Evolutionary conservation across 2,888 invertebrate genomes (phyloP).

Genomic region (Folsomia manolachei): DNA sequence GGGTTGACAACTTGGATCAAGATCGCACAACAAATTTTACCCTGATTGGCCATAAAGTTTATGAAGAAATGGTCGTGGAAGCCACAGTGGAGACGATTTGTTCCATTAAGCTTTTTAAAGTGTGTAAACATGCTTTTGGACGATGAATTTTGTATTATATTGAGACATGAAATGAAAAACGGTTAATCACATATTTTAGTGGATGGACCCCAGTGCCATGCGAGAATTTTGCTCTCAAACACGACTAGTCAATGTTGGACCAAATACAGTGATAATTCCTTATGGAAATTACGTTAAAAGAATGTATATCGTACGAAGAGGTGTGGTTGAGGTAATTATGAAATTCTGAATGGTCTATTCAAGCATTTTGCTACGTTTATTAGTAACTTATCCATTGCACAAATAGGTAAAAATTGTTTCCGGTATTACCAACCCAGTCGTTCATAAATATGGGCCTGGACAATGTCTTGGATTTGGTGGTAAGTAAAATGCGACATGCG

Average conservation of each 20-base stretch:
- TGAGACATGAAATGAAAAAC: background rate
- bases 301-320: constrained; percentile 35
- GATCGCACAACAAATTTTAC: background rate
- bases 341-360: no score
- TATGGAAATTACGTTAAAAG: constrained; percentile 25
- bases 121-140: background rate
- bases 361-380: no score
- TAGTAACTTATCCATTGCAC: no score
- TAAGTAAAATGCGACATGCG: constrained; percentile 26
- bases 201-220: constrained; percentile 26
- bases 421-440: background rate
- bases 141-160: no score
- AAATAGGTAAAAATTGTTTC: background rate
- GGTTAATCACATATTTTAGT: constrained; percentile 6
- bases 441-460: background rate
- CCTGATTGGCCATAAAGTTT: background rate
- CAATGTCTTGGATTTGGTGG: constrained; percentile 31
- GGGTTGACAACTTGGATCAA: background rate
- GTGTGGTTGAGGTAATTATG: constrained; percentile 26
- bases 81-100: background rate
- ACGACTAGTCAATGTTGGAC: constrained; percentile 27
- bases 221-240: constrained; percentile 28
- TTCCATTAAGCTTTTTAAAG: background rate
- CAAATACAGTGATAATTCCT: constrained; percentile 22
- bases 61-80: background rate